phyloP scores from a whole-genome alignment of 2,113 vertebrate genomes.

The Microcebus griseorufus region DNA sequence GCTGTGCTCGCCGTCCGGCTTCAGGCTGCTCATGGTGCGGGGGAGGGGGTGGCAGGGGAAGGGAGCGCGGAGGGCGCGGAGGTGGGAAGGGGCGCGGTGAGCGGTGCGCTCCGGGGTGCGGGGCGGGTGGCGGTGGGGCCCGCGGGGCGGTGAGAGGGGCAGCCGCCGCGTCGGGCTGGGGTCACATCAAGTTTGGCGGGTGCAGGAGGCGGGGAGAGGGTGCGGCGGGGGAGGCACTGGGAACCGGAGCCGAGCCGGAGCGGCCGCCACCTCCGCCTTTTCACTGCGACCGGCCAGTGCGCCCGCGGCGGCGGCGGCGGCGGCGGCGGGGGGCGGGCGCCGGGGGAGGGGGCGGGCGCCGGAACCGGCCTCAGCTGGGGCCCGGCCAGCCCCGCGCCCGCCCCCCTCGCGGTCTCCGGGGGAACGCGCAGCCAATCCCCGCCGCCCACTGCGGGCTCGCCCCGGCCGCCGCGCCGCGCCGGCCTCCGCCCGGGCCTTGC shows the following conservation, averaged over 20 bases:
- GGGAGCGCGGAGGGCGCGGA: slow-evolving; percentile 21
- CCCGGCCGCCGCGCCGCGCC: not conserved
- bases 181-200: slow-evolving; percentile 67
- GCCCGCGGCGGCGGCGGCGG: slow-evolving; percentile 56
- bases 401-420: slow-evolving; percentile 70
- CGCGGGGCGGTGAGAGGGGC: slow-evolving; percentile 25
- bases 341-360: slow-evolving; percentile 63
- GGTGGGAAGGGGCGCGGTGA: slow-evolving; percentile 38
- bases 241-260: slow-evolving; percentile 40
- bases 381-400: slow-evolving; percentile 63
- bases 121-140: slow-evolving; percentile 40
- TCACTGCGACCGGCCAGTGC: slow-evolving; percentile 67
- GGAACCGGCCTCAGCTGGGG: slow-evolving; percentile 74
- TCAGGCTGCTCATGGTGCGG: slow-evolving; percentile 85
- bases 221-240: not conserved
- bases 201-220: not conserved
- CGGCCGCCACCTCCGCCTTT: slow-evolving; percentile 67
- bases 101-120: slow-evolving; percentile 49
- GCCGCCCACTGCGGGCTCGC: slow-evolving; percentile 52
- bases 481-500: not conserved
- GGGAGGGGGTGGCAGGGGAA: slow-evolving; percentile 1
- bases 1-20: slow-evolving; percentile 84
- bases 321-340: slow-evolving; percentile 42
- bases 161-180: not conserved
- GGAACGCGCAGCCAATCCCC: slow-evolving; percentile 81